Conservation (phyloP, 2,797 vertebrate species). For the Dendrocincla tyrannina region DNA sequence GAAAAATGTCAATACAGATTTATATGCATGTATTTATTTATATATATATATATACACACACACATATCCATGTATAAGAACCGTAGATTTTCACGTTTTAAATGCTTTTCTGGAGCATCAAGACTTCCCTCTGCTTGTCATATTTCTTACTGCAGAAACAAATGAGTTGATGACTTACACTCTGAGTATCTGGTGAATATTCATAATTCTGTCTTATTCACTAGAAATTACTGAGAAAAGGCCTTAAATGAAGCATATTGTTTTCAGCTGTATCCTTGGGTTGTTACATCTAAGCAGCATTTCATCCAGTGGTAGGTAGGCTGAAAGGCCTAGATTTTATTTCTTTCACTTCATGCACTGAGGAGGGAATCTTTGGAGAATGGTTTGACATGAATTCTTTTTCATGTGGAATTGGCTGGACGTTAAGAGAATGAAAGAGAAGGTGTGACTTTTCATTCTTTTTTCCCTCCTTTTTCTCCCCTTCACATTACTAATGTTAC, state of each 20-base stretch:
- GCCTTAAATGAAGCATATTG: neutral
- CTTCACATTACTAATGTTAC: neutral
- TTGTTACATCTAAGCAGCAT: neutral
- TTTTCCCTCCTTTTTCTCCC: neutral
- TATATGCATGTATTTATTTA: neutral
- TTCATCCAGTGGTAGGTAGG: neutral
- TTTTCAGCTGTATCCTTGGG: neutral
- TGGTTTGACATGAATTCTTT: neutral
- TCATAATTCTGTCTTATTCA: neutral
- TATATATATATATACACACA: neutral
- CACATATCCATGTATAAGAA: neutral
- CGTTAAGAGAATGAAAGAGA: neutral
- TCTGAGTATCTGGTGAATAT: neutral
- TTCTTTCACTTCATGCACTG: neutral
- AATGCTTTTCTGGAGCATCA: neutral
- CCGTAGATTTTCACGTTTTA: neutral
- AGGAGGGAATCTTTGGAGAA: neutral
- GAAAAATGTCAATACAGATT: neutral
- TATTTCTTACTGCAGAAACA: constrained; percentile 13
- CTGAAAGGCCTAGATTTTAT: neutral
- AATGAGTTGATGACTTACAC: constrained; percentile 14
- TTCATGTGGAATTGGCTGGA: neutral
- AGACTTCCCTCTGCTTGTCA: constrained; percentile 9
- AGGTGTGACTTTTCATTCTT: neutral
- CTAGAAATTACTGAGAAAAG: constrained; percentile 4